Base-by-base conservation (phyloP, 35 echinoderm and acorn worm genomes). In the Heliocidaris tuberculata region DNA sequence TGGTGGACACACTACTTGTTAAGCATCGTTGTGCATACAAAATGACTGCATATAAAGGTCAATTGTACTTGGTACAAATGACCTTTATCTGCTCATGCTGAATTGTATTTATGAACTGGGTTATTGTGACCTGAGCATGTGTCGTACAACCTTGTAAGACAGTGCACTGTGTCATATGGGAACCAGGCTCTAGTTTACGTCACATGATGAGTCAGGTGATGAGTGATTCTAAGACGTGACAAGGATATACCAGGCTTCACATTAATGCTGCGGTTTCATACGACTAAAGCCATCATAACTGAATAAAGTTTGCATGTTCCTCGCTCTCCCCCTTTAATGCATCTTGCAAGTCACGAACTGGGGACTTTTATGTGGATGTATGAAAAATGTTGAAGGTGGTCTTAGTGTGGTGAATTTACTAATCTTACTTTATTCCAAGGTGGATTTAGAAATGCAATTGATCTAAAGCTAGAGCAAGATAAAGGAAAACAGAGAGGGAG, bases 191-290 rank as follows among this genome's bases (percentile, higher is more conserved):
- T 6, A 27, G 21, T 42, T 0, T 42, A 3, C 21, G 52, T 56
- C 52, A 56, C 52, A 12, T 78, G 65, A 78, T 78, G 65, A 78
- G 65, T 78, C 65, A 78, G 65, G 19, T 78, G 65, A 78, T 56
- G 52, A 56, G 52, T 56, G 52, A 15, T 78, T n/a, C 65, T 19
- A 78, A 78, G 65, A 78, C 65, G 65, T 78, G 65, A 78, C 65
- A 78, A 78, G 65, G 65, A 78, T 78, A 78, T 78, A 78, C 65
- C 65, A 78, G 65, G 27, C 65, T 78, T 78, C 21, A 78, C 65
- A 78, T 78, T 78, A 78, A 78, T 78, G 65, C 65, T 78, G 65
- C 27, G 65, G 65, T 78, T 78, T 78, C 7, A 78, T 78, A 19
- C 65, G 5, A n/a, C 7, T 2, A 78, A 78, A 78, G 65, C 65